A percentile compares a stretch with the other conserved stretches of the same genome.
phyloP scores from a whole-genome alignment of 2,113 vertebrate genomes.

The Apaloderma vittatum region DNA sequence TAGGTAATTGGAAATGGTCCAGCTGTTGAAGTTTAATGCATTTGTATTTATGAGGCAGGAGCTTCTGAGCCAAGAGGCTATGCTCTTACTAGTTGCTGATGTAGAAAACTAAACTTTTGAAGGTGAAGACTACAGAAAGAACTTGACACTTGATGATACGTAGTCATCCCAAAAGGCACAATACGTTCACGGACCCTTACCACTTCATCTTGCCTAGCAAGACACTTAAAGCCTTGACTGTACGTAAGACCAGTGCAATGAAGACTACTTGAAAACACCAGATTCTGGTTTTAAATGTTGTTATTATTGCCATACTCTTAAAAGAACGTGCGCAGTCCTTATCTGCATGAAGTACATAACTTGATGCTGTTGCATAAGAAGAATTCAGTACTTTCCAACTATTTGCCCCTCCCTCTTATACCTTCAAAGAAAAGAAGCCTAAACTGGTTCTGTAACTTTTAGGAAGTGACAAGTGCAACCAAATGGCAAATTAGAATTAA shows the following conservation, averaged over 20 bases:
- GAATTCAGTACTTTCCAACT: neutral
- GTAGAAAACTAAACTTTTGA: constrained; percentile 15
- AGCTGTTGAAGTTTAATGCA: constrained; percentile 39
- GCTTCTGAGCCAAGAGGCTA: neutral
- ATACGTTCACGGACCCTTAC: neutral
- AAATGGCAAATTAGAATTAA: neutral
- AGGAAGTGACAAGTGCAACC: neutral
- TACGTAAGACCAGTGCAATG: neutral
- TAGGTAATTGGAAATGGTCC: neutral
- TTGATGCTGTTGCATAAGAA: neutral
- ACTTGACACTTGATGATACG: neutral
- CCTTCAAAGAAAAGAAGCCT: neutral
- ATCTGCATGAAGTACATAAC: neutral
- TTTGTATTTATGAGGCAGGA: constrained; percentile 9
- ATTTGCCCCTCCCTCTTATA: neutral
- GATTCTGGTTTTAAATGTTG: neutral
- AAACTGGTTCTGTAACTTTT: constrained; percentile 35
- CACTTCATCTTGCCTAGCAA: neutral
- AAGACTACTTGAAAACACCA: neutral
- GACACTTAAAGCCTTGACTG: neutral
- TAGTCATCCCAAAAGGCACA: neutral
- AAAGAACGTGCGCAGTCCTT: neutral
- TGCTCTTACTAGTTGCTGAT: neutral
- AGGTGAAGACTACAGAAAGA: constrained; percentile 15
- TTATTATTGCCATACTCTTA: neutral